phyloP scores from a whole-genome alignment of 2,888 invertebrate species.

The Adelognathus sp. region DNA sequence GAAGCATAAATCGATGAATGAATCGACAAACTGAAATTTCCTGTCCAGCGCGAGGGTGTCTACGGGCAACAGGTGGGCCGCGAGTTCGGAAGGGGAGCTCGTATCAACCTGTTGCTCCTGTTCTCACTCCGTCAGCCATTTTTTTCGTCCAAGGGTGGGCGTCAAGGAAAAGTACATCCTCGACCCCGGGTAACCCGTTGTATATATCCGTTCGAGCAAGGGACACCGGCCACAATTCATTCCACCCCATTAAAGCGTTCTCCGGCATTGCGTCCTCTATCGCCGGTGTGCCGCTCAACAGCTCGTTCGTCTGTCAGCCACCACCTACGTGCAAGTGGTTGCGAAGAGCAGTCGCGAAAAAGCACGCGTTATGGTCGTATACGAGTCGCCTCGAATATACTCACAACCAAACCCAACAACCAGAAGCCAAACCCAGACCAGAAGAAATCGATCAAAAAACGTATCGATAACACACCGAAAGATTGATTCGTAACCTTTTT shows the following conservation, averaged over 20 bases:
- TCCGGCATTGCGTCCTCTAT: conserved; percentile 10
- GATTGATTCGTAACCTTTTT: no score
- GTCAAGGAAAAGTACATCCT: not conserved
- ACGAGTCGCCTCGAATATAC: conserved; percentile 15
- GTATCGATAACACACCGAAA: no score
- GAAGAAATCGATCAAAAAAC: not conserved
- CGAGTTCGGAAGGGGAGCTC: conserved; percentile 50
- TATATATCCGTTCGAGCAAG: not conserved
- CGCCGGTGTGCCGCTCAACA: not conserved
- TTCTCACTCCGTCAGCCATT: not conserved
- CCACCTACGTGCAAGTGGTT: not conserved
- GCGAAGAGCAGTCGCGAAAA: not conserved
- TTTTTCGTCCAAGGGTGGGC: not conserved
- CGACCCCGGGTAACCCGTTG: not conserved
- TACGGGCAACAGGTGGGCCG: conserved; percentile 70
- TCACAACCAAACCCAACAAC: not conserved
- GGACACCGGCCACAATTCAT: conserved; percentile 22
- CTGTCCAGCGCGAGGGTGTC: conserved; percentile 21
- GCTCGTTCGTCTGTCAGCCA: not conserved
- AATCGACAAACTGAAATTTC: no score
- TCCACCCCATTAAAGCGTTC: conserved; percentile 22
- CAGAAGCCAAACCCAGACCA: not conserved
- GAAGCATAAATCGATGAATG: no score
- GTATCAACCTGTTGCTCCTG: conserved; percentile 70
- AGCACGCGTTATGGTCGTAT: conserved; percentile 31